Evolutionary conservation across 2,888 invertebrate genomes (phyloP), one percentile per base, ranked within the genome.

Genomic region (Chrysotoxum bicinctum): DNA sequence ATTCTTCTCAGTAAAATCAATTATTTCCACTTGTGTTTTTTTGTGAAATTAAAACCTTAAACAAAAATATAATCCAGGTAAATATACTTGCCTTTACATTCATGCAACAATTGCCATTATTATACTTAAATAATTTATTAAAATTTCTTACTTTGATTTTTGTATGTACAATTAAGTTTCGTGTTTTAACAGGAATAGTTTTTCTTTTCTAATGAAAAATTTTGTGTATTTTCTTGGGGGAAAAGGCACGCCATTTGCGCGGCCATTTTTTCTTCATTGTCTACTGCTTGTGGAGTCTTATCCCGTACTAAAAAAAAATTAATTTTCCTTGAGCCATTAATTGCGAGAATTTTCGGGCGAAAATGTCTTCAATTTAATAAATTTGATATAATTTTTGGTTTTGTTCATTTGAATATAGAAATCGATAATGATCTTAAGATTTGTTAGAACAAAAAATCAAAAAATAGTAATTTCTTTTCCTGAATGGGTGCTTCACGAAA

Each of bases 211-310:
- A 14, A 21, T 56, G 10, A 40, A 60, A 12, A 32, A 45, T 45
- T 50, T 76, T 77, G 7, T 64, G 66, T 84, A 50, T 58, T 60
- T 48, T 23, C 40, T 21, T 70, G 64, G 43, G 64, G 43, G 26
- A 50, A 76, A 81, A 85, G 85, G 85, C 76, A 85, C 85, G 85
- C 85, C 85, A 85, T 76, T 81, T 85, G 85, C 69, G 81, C 85
- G 81, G 85, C 85, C 85, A 85, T 85, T 76, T 85, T 80, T 85
- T 85, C 43, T 45, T 69, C 76, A 85, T 85, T 85, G 85, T 85
- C 76, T 81, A 43, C 12, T 58, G 19, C 21, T 37, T 9, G 76
- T 26, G 81, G 73, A 81, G 80, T 62, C 76, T 77, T n/a, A 30
- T 30, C 54, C 1, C 5, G 30, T 2, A 54, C 23, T 45, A 45